Evolutionary conservation across 2,888 invertebrate species (phyloP), one percentile per base, ranked within the genome.

Genomic region (Anthrax anthrax): DNA sequence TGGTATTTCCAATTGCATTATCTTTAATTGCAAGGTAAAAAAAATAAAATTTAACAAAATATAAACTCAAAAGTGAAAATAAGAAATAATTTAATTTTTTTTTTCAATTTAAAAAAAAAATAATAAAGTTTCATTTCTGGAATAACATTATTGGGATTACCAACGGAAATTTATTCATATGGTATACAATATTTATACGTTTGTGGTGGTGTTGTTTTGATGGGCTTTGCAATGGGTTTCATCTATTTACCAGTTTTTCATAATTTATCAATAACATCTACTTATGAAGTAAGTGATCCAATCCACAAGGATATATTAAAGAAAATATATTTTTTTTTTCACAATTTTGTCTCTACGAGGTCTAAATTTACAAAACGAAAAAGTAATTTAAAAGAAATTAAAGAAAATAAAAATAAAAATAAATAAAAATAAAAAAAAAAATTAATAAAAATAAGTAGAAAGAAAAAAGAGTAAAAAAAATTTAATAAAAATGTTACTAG

Each of bases 81-180:
- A 6, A 23, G 23, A 8, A 23, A 34, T 12, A 9, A 34, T 14
- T 14, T 4, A 14, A 9, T 34, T 34, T 34, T 34, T 14, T 12
- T 34, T 34, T 34, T 34, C 5, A 14, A 8, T 34, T 34, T 34
- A 9, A 9, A 34, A 5, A 34, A 42, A 39, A 3, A 42, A 32
- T 3, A 18, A 23, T 23, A 42, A 29, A 78, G 84, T 63, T 84
- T 81, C 50, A 76, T 84, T 48, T 84, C 84, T 14, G 85, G 84
- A 2, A 85, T 86, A 52, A 84, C 85, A 0, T 63, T 87, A 32
- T 69, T 86, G 47, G 86, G 86, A 4, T 78, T 81, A 10, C 86
- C 86, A 1, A 85, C 85, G 0, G 86, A 87, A 63, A 76, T 86
- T 14, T 86, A 87, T 59, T 80, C 84, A 55, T 80, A 84, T 57